phyloP scores from a whole-genome alignment of 2,797 vertebrate species.

The Petrocephalus sullivani region DNA sequence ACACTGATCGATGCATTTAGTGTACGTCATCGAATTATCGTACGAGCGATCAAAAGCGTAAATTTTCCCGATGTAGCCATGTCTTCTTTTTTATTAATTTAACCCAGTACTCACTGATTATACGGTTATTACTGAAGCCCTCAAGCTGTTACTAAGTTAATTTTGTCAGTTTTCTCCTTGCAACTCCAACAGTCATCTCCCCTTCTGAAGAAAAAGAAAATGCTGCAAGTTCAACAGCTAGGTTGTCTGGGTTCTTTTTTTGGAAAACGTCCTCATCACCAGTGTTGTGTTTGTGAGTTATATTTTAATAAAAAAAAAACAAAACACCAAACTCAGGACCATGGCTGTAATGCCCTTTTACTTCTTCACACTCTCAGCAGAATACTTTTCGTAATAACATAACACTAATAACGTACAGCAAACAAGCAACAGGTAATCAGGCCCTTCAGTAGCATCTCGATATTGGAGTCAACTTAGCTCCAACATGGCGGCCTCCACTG shows the following conservation, averaged over 20 bases:
- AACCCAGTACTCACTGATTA: not conserved
- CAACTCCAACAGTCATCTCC: not conserved
- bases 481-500: not conserved
- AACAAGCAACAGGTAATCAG: not conserved
- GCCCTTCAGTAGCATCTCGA: not conserved
- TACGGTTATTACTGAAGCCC: not conserved
- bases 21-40: conserved; percentile 25
- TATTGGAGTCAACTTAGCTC: not conserved
- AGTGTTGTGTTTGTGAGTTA: not conserved
- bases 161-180: not conserved
- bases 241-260: not conserved
- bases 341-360: not conserved
- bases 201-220: not conserved
- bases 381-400: not conserved
- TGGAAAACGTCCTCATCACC: not conserved
- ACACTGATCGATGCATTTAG: conserved; percentile 14
- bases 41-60: conserved; percentile 15
- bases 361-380: not conserved
- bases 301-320: not conserved
- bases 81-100: not conserved
- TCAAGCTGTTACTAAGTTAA: not conserved
- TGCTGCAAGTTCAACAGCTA: not conserved
- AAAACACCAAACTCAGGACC: not conserved
- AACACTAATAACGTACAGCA: not conserved
- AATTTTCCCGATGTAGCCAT: conserved; percentile 21